A percentile compares a stretch with the other conserved stretches of the same genome.
These are phyloP conservation scores for Anguilla pacifica DNA, from an alignment of 2,797 vertebrate species.

Conservation along the genomic window DNA sequence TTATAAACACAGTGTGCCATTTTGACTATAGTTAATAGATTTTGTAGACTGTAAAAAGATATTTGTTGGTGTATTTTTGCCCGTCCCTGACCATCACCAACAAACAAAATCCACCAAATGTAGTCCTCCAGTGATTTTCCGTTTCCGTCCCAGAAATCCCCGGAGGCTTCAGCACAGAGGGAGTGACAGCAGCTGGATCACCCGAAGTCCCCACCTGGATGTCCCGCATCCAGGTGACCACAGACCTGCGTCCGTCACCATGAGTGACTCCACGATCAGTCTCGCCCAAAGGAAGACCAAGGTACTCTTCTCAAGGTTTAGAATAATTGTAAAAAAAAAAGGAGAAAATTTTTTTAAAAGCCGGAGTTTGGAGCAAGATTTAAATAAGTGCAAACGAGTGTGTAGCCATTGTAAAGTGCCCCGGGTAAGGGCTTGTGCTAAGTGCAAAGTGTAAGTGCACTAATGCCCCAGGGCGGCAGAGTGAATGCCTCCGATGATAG, in stretches of 20 bases:
- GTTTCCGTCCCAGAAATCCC: constrained; percentile 60
- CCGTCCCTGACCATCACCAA: not conserved
- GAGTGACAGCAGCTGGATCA: constrained; percentile 72
- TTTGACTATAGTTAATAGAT: not conserved
- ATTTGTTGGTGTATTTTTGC: not conserved
- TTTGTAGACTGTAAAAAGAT: not conserved
- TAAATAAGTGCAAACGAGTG: too few species aligned
- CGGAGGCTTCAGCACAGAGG: constrained; percentile 67
- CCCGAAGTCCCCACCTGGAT: constrained; percentile 64
- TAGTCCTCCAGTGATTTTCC: not conserved
- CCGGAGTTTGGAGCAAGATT: too few species aligned
- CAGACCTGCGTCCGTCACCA: constrained; percentile 67
- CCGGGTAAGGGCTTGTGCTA: too few species aligned
- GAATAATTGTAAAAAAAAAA: too few species aligned
- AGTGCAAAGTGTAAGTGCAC: too few species aligned
- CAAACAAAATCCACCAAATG: not conserved
- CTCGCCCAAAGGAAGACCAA: constrained; percentile 74
- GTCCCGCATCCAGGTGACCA: constrained; percentile 55
- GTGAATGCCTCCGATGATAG: too few species aligned
- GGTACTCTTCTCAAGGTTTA: constrained; percentile 52
- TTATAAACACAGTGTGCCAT: not conserved
- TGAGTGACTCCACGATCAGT: constrained; percentile 72
- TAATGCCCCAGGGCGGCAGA: too few species aligned
- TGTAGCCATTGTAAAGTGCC: too few species aligned
- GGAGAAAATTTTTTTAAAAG: too few species aligned